phyloP scores from a whole-genome alignment of 2,888 invertebrate genomes.

The Phytoseiulus persimilis region DNA sequence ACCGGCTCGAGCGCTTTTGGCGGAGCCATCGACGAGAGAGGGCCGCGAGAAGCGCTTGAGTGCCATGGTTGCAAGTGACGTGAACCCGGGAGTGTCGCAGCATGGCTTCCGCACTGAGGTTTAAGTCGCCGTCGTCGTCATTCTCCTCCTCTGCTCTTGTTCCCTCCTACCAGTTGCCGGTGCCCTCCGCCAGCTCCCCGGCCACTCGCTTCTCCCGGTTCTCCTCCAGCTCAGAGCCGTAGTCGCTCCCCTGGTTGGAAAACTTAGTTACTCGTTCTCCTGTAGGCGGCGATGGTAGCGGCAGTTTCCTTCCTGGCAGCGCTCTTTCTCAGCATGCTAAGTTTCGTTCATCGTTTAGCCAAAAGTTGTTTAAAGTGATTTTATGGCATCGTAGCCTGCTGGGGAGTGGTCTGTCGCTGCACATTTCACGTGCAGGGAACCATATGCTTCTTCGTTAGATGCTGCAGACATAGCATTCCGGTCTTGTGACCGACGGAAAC shows the following conservation, averaged over 20 bases:
- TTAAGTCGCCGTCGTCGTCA: background rate
- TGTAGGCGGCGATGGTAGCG: background rate
- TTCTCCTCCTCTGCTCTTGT: background rate
- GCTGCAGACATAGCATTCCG: background rate
- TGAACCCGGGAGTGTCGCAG: background rate
- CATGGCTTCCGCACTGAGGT: background rate
- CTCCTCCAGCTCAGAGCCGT: background rate
- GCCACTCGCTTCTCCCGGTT: background rate
- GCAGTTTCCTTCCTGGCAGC: background rate
- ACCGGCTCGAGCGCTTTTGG: background rate
- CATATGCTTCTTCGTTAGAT: background rate
- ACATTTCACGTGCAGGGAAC: background rate
- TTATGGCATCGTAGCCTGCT: conserved; percentile 19
- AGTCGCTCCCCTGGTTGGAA: background rate
- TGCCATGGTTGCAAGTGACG: background rate
- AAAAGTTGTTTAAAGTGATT: conserved; percentile 37
- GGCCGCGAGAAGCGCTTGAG: background rate
- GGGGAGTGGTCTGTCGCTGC: background rate
- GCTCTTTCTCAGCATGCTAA: background rate
- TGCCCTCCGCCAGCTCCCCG: background rate
- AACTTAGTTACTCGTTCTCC: background rate
- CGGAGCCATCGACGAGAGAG: background rate
- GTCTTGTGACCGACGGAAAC: background rate
- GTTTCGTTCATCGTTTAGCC: conserved; percentile 23
- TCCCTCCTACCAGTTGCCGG: background rate